These are phyloP conservation scores for Zaprionus africanus DNA, from an alignment of 1,140 invertebrate species.

Conservation along the genomic window DNA sequence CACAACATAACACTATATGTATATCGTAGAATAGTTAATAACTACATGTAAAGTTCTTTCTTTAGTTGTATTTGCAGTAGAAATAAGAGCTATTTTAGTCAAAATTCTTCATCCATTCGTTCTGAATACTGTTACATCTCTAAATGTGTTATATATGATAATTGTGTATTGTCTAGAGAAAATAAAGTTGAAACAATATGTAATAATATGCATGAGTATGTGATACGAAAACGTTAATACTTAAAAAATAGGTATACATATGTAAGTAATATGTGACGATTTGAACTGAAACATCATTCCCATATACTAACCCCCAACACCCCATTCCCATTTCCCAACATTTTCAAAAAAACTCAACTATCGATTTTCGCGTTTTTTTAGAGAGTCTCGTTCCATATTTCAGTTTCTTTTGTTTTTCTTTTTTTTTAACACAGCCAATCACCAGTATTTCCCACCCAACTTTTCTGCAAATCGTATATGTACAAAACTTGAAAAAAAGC, in stretches of 20 bases:
- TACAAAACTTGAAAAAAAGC: constrained; percentile 27
- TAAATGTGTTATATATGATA: neutral
- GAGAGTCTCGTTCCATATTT: constrained; percentile 29
- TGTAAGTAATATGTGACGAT: constrained; percentile 54
- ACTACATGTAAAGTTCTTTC: neutral
- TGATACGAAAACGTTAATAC: constrained; percentile 38
- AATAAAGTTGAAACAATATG: constrained; percentile 12
- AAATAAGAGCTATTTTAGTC: constrained; percentile 1
- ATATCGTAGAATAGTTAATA: constrained; percentile 5
- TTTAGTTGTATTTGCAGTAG: neutral
- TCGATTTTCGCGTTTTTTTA: constrained; percentile 6
- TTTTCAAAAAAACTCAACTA: neutral
- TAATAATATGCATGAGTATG: constrained; percentile 16
- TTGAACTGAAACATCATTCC: constrained; percentile 59
- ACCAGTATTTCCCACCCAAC: constrained; percentile 49
- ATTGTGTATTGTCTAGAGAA: neutral
- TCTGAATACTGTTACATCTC: constrained; percentile 5
- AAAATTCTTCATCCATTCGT: neutral
- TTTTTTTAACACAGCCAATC: constrained; percentile 78
- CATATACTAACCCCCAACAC: constrained; percentile 15
- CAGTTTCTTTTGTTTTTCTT: constrained; percentile 27
- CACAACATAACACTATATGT: constrained; percentile 66
- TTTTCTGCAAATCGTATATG: constrained; percentile 30
- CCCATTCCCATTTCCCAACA: constrained; percentile 3
- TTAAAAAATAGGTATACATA: constrained; percentile 36